These are phyloP conservation scores for Vireo griseus DNA, from an alignment of 2,797 vertebrate species.

Conservation along the genomic window DNA sequence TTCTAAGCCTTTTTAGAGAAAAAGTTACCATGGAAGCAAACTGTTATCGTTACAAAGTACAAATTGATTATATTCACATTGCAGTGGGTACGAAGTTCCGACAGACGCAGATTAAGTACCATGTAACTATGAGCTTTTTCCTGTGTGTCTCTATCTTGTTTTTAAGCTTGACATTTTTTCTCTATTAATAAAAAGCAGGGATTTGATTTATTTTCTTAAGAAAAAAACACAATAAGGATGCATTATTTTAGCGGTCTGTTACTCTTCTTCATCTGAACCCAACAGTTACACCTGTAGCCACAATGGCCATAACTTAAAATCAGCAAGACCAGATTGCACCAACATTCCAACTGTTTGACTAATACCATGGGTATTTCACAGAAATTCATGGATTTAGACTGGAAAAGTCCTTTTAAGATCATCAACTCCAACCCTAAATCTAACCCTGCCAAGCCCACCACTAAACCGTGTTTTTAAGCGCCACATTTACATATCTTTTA, in stretches of 20 bases:
- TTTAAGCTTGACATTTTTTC: neutral
- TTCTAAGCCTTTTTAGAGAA: conserved; percentile 65
- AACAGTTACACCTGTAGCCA: neutral
- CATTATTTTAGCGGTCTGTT: neutral
- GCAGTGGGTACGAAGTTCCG: conserved; percentile 16
- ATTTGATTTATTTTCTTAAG: neutral
- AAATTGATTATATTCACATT: conserved; percentile 7
- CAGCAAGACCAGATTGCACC: neutral
- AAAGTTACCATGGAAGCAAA: conserved; percentile 52
- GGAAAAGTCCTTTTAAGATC: neutral
- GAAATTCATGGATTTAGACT: neutral
- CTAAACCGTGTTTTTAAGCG: neutral
- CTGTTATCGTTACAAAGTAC: neutral
- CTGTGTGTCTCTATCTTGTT: neutral
- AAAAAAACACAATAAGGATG: neutral
- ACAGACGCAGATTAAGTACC: neutral
- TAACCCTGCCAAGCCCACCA: neutral
- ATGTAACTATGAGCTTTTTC: neutral
- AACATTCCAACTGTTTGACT: neutral
- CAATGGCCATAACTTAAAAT: neutral
- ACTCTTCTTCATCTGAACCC: neutral
- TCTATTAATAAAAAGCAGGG: neutral
- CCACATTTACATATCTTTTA: neutral
- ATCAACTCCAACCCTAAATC: neutral
- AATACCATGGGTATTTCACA: neutral